Evolutionary conservation across 2,888 invertebrate species (phyloP).

Genomic region (Conomelus anceps): DNA sequence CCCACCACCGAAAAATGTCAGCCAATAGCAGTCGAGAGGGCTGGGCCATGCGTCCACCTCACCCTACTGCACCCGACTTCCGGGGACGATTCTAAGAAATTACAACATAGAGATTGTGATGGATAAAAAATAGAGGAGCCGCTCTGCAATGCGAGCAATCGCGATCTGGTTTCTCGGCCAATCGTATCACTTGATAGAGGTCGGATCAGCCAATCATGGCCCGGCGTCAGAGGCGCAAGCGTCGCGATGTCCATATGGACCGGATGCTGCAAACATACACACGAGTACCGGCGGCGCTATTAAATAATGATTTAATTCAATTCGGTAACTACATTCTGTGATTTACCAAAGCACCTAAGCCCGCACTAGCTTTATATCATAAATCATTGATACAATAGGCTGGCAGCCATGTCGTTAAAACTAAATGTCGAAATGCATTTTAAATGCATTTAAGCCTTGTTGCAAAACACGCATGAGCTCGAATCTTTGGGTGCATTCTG

Average conservation of each 20-base stretch:
- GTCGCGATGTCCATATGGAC: not conserved
- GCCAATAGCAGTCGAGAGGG: not conserved
- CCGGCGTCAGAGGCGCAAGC: not conserved
- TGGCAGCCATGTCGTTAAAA: no score
- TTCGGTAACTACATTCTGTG: no score
- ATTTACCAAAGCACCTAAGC: no score
- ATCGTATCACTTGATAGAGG: not conserved
- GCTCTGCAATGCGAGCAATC: not conserved
- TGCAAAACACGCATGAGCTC: no score
- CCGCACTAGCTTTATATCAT: no score
- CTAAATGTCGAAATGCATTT: no score
- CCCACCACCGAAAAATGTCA: not conserved
- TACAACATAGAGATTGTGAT: not conserved
- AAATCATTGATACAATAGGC: no score
- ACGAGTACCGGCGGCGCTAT: not conserved
- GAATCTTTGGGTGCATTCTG: no score
- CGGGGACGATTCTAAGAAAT: not conserved
- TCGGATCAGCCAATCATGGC: not conserved
- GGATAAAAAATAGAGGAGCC: not conserved
- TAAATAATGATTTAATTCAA: not conserved
- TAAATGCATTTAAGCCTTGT: no score
- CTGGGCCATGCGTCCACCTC: not conserved
- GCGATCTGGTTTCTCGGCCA: not conserved
- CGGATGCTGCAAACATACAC: not conserved
- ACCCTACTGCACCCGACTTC: not conserved